Base-by-base conservation (phyloP, 2,888 invertebrate genomes). In the Phortica magna region DNA sequence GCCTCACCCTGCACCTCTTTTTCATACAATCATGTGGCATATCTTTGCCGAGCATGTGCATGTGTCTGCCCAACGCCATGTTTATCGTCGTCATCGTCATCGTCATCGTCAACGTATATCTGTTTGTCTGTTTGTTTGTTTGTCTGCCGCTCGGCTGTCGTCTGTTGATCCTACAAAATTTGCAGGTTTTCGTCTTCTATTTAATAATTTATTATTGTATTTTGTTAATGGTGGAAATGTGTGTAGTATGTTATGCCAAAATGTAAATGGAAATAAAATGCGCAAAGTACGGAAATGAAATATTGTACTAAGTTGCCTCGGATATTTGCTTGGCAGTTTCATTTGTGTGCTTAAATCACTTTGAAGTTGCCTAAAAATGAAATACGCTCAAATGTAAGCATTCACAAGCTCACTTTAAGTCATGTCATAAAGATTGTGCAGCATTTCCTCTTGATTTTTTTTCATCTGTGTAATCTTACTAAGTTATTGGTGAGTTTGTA, bases 211-310 rank as follows among this genome's bases (percentile, higher is more conserved):
- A 81, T 81, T 79, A 77, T 31, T 31, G 31, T 31, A 31, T 73
- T 76, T 76, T 70, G 77, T 79, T 81, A 79, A 81, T 81, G 79
- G 79, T 61, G 19, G 61, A 14, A 55, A 53, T 48, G 41, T 12
- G 39, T 12, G 43, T 65, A 73, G n/a, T n/a, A n/a, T n/a, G n/a
- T n/a, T 42, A 74, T 43, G 64, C 42, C 68, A 53, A 53, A 61
- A 72, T 61, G 41, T 14, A 48, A 55, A 59, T 65, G 64, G 43
- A 84, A 93, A 93, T 53, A 70, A 77, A 76, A 74, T 64, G 74
- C 76, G 22, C 31, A 19, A 19, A 72, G 31, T 53, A 72, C 39
- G 14, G 19, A 55, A 74, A 42, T 71, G n/a, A 70, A 59, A 14
- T 71, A 31, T 76, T 42, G n/a, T 17, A 22, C 10, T 61, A 17